Evolutionary conservation across 2,797 vertebrate species (phyloP), one percentile per base, ranked within the genome.

Genomic region (Bovichtus diacanthus): DNA sequence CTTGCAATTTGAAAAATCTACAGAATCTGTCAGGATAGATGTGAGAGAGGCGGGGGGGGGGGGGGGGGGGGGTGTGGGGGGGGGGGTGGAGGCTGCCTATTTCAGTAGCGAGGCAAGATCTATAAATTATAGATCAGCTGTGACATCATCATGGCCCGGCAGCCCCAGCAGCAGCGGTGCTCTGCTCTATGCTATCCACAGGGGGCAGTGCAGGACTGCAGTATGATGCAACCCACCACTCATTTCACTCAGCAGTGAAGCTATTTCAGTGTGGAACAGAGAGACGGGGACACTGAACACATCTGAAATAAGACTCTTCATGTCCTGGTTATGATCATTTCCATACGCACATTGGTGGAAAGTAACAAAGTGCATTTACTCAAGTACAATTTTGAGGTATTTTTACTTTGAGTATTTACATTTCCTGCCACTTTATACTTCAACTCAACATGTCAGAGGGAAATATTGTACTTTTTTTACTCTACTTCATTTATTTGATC

Each of bases 111-210:
- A 90, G 44, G 70, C 7, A n/a, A 81, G 72, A 85, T 81, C 80
- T 88, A 90, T 93, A 84, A 93, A 93, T 93, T 89, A 92, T 91
- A 89, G 84, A 90, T 92, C 81, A 90, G 84, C 34, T 73, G 80
- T 90, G 90, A 91, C 85, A 91, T 89, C 82, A 82, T 60, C 66
- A 56, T 23, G 27, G 79, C 38, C 64, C 2, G 5, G 63, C 41
- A 76, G 64, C 47, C 83, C 50, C n/a, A n/a, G n/a, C 38, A 47
- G 66, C 43, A 47, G 62, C 15, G 1, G 4, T 83, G 89, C 41
- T 70, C 56, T 87, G 83, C 90, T 87, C 88, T 86, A 88, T 90
- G 87, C 78, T 89, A 76, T 83, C 93, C 91, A 94, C 92, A 93
- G 93, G 92, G 92, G 94, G 94, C 92, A 93, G 89, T 88, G 78